Percentiles rank a stretch among this genome's conserved stretches.
Conservation (phyloP, 2,888 invertebrate species). For the Synergus japonicus region DNA sequence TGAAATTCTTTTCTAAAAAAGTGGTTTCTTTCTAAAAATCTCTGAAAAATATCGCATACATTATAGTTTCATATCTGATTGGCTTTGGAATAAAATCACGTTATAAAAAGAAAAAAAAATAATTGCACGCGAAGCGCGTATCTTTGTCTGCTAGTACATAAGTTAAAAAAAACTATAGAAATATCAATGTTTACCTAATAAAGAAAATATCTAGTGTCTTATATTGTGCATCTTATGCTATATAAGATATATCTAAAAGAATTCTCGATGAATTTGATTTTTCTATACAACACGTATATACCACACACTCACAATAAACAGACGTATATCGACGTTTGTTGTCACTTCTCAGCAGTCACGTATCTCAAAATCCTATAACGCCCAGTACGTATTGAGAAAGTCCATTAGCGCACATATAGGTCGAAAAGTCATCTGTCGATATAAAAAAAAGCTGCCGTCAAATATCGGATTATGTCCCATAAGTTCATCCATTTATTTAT, state of each 20-base stretch:
- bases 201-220: constrained; percentile 9
- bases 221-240: background rate
- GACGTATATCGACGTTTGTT: constrained; percentile 1
- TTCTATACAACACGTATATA: background rate
- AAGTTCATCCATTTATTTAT: background rate
- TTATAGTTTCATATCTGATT: too few relatives aligned
- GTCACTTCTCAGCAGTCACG: constrained; percentile 32
- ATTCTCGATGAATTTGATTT: background rate
- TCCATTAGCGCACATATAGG: constrained; percentile 38
- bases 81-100: too few relatives aligned
- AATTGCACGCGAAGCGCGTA: too few relatives aligned
- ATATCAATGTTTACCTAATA: constrained; percentile 15
- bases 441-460: background rate
- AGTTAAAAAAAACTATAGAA: background rate
- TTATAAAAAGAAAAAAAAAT: too few relatives aligned
- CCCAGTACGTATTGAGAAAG: constrained; percentile 24
- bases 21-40: too few relatives aligned
- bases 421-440: constrained; percentile 23
- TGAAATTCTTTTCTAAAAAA: too few relatives aligned
- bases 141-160: too few relatives aligned
- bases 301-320: background rate
- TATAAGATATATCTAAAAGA: background rate
- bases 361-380: constrained; percentile 17
- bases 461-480: background rate
- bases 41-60: too few relatives aligned